Conservation (phyloP, 2,113 vertebrate species). For the Anoura caudifer region DNA sequence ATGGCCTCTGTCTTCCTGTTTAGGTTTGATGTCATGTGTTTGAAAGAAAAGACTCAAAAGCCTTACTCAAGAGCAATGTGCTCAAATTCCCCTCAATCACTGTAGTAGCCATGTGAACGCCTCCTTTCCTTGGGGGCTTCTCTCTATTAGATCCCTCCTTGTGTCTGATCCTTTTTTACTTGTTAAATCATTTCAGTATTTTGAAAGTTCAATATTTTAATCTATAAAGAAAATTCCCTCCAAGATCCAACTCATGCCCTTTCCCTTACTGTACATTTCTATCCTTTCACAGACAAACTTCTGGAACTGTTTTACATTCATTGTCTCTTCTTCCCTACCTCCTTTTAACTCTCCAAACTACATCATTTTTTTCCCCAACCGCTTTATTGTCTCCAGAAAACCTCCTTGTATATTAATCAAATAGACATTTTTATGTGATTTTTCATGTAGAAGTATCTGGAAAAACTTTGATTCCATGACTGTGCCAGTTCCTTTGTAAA, state of each 20-base stretch:
- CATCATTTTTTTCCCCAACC: not conserved
- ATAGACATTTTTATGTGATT: not conserved
- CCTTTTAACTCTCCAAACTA: not conserved
- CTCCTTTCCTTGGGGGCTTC: not conserved
- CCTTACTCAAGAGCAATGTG: not conserved
- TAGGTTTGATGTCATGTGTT: not conserved
- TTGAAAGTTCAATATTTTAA: not conserved
- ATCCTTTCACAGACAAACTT: not conserved
- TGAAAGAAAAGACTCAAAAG: not conserved
- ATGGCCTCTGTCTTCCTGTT: not conserved
- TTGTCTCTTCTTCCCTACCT: not conserved
- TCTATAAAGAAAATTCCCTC: not conserved
- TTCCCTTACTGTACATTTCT: not conserved
- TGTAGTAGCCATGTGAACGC: not conserved
- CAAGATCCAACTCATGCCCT: not conserved
- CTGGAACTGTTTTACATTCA: not conserved
- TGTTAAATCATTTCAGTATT: not conserved
- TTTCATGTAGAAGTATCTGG: not conserved
- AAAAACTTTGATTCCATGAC: not conserved
- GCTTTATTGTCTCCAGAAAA: not conserved
- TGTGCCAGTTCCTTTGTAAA: not conserved
- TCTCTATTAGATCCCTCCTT: not conserved
- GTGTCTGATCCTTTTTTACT: not conserved
- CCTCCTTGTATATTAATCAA: not conserved
- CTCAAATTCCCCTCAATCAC: not conserved